phyloP scores from a whole-genome alignment of 2,113 vertebrate genomes.

The Thamnaconus septentrionalis region DNA sequence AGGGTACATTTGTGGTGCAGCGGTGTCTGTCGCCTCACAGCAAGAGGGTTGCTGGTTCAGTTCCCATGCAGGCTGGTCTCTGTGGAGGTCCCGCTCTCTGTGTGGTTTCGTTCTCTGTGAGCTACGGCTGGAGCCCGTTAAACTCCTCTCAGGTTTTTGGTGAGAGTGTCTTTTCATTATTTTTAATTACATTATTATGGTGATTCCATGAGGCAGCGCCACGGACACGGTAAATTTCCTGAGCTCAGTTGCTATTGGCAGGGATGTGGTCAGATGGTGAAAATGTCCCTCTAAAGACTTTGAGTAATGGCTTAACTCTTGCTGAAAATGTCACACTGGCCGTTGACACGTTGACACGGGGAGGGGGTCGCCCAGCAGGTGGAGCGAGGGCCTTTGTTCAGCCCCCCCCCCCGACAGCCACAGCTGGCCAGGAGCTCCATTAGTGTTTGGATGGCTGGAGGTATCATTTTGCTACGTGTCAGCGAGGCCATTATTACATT shows the following conservation, averaged over 20 bases:
- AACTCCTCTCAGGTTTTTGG: neutral
- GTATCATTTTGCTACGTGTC: slow-evolving; percentile 37
- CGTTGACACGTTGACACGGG: slow-evolving; percentile 14
- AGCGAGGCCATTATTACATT: slow-evolving; percentile 10
- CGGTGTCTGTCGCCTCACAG: too few species aligned
- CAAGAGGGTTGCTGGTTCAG: too few species aligned
- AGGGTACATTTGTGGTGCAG: too few species aligned
- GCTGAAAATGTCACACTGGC: slow-evolving; percentile 17
- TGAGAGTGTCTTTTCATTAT: neutral
- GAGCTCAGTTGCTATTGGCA: neutral
- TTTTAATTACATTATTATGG: too few species aligned
- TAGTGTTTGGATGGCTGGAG: slow-evolving; percentile 34
- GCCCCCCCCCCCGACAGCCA: slow-evolving; percentile 10
- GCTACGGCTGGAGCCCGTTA: neutral
- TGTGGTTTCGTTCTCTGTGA: too few species aligned
- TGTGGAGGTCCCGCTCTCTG: too few species aligned
- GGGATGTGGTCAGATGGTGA: neutral
- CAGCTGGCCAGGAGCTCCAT: slow-evolving; percentile 30
- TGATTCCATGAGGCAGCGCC: too few species aligned
- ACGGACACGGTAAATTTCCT: neutral
- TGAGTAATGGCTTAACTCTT: slow-evolving; percentile 24
- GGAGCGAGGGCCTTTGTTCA: too few species aligned
- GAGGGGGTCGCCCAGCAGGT: too few species aligned
- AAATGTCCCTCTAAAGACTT: neutral
- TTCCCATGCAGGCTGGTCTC: too few species aligned